Evolutionary conservation across 2,113 vertebrate species (phyloP).

Genomic region (Pelecanoides urinatrix): DNA sequence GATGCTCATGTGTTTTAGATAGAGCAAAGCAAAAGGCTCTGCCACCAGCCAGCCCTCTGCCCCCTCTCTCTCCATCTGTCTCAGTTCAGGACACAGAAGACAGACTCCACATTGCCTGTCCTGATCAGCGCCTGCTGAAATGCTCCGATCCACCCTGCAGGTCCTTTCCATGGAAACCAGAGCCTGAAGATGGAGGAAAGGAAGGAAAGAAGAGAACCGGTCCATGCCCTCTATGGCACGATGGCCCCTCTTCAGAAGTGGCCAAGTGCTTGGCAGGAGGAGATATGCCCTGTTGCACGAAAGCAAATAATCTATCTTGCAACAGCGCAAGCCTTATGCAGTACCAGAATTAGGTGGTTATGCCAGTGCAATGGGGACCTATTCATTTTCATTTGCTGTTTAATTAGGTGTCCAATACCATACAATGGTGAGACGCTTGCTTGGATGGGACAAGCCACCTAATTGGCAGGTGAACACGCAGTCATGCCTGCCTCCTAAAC

Average conservation of each 20-base stretch:
- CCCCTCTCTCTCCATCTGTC: neutral
- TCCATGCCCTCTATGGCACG: fast-evolving
- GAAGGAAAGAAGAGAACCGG: neutral
- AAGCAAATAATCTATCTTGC: neutral
- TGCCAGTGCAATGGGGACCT: neutral
- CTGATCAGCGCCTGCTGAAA: neutral
- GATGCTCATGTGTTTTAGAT: neutral
- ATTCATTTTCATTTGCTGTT: slow-evolving; percentile 16
- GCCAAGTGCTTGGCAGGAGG: neutral
- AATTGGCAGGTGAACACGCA: neutral
- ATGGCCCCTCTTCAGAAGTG: neutral
- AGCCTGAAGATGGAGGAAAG: neutral
- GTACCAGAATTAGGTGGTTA: neutral
- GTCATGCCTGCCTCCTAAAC: neutral
- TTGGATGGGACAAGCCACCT: neutral
- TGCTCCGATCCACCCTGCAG: neutral
- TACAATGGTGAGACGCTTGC: neutral
- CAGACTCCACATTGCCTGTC: neutral
- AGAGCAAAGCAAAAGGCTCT: neutral
- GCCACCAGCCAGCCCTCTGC: neutral
- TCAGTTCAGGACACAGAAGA: neutral
- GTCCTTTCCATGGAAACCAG: neutral
- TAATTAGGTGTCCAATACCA: slow-evolving; percentile 1
- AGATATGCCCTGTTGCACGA: neutral
- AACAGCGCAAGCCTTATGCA: neutral